These are phyloP conservation scores for Eurytoma adleriae DNA, from an alignment of 2,888 invertebrate genomes.

Conservation along the genomic window DNA sequence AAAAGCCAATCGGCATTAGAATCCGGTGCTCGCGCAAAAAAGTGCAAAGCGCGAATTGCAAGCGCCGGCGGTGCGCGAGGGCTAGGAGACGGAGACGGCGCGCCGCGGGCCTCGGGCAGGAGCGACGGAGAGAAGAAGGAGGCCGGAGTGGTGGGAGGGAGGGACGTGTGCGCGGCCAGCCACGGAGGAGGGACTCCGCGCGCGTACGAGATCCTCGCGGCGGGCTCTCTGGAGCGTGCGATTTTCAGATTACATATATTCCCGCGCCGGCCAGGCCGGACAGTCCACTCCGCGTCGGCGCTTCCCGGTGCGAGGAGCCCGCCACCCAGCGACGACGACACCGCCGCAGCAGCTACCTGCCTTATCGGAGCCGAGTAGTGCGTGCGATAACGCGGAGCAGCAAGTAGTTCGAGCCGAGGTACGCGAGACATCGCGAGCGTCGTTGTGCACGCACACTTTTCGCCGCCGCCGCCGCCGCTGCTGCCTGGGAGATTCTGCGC, in stretches of 20 bases:
- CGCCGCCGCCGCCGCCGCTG: too few relatives aligned
- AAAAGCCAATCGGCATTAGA: too few relatives aligned
- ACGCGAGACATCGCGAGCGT: too few relatives aligned
- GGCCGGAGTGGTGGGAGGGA: background rate
- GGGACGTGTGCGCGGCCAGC: background rate
- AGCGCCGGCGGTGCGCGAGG: background rate
- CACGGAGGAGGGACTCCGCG: background rate
- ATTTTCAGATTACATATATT: slow-evolving; percentile 56
- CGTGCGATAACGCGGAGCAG: background rate
- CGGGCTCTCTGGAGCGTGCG: slow-evolving; percentile 49
- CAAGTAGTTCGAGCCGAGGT: slow-evolving; percentile 5
- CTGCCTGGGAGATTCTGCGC: too few relatives aligned
- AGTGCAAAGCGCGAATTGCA: background rate
- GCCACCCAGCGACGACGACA: too few relatives aligned
- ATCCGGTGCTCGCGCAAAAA: background rate
- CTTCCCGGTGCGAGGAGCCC: slow-evolving; percentile 47
- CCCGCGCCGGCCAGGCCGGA: slow-evolving; percentile 22
- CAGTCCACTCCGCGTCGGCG: slow-evolving; percentile 46
- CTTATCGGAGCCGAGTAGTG: slow-evolving; percentile 37
- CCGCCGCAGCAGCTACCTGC: slow-evolving; percentile 39
- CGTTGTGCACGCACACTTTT: too few relatives aligned
- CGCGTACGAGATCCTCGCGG: background rate
- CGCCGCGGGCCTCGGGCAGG: background rate
- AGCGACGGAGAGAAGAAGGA: slow-evolving; percentile 1
- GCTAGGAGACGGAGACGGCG: background rate